Base-by-base conservation (phyloP, 2,888 invertebrate genomes). In the Papilio gigon region DNA sequence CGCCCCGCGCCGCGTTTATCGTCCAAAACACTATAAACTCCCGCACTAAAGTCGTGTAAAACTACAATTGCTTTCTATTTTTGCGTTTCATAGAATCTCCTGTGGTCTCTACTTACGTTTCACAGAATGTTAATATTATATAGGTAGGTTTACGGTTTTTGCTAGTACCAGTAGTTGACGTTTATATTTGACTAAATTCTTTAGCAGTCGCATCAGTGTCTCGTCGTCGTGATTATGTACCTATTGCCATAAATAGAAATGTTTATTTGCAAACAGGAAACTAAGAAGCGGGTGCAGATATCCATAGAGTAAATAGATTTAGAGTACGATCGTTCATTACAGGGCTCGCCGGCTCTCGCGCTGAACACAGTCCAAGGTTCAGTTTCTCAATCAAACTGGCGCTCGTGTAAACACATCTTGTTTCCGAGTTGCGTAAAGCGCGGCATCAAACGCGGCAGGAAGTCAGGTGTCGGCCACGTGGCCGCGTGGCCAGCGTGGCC, bases 401-500 rank as follows among this genome's bases (percentile, higher is more conserved):
- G 58, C 25, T 53, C 22, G 56, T 60, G 33, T 56, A 65, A 67
- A 70, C 35, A 44, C 58, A 68, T 25, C 37, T 63, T 25, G 53
- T 44, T 68, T 68, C 64, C 68, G 73, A 68, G 53, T 72, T 68
- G 65, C 65, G 66, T 58, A 64, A 60, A 67, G 42, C 53, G 53
- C 14, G 17, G 53, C 71, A 69, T 75, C 71, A 74, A 71, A 71
- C 74, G 27, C 47, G 22, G 67, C 47, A 73, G 74, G 72, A 74
- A 74, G 73, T 68, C 72, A 76, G 75, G 76, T 75, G 74, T 71
- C 73, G 65, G 40, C 56, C 62, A 42, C 68, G 58, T 56, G 20
- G 68, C 27, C 60, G 40, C 44, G 35, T 66, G 47, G 9, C 22
- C 47, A 11, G 47, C 12, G 47, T 47, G 22, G 22, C 5, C 22